Base-by-base conservation (phyloP, 2,888 invertebrate genomes). In the Omphaloscelis lunosa region DNA sequence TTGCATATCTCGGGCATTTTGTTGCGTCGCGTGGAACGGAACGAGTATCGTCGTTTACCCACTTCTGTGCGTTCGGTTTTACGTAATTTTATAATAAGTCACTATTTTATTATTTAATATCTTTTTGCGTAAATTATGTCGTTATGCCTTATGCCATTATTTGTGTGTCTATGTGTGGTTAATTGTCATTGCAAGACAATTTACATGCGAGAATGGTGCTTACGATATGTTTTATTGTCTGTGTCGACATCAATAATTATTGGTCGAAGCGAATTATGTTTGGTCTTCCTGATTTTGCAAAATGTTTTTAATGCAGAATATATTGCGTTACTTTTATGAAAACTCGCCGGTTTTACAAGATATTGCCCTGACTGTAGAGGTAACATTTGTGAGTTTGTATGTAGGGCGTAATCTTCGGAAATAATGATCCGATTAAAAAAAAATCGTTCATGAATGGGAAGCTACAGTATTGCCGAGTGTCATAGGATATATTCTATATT, bases 21-120 rank as follows among this genome's bases (percentile, higher is more conserved):
- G 83, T 86, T 89, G 86, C 88, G 84, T 88, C 79, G 90, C 89
- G 88, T 90, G 87, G 79, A 91, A 89, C 89, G 90, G 87, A 90
- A 87, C 91, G 87, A 75, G 88, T 82, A 80, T 82, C 77, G 71
- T 67, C 77, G 74, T 79, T 79, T 85, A 83, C 83, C 82, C 76
- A 75, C 74, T 84, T 78, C 77, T 78, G 74, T 86, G 75, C 85
- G 85, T 88, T 89, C 79, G 74, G 83, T 87, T 91, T 91, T 91
- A 90, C 90, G 90, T 89, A 91, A 91, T 82, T 79, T 71, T 56
- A 73, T 75, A 69, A 66, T 72, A 76, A 83, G 75, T 85, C 83
- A 75, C 72, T 20, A 63, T 77, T 85, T 87, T 80, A 74, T 82
- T 75, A 84, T 87, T 84, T 80, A 77, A 76, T 80, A 68, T 73